phyloP scores from a whole-genome alignment of 2,888 invertebrate genomes.

The Leptopilina drosophilae region DNA sequence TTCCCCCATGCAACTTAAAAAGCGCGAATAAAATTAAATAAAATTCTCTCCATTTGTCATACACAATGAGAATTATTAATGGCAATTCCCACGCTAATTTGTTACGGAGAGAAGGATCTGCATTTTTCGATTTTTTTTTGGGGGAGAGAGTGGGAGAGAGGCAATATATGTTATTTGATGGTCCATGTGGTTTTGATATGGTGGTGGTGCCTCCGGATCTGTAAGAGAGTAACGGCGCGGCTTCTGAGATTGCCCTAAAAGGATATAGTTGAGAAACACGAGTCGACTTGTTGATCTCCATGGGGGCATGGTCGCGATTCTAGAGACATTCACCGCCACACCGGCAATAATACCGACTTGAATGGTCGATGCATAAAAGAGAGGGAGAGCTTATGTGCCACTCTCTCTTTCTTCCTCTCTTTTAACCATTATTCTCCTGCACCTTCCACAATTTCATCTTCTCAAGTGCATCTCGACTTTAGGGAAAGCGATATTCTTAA shows the following conservation, averaged over 20 bases:
- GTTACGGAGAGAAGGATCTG: too few species aligned
- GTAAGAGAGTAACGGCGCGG: constrained; percentile 10
- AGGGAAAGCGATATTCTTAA: constrained; percentile 43
- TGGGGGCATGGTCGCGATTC: constrained; percentile 51
- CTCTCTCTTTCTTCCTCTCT: constrained; percentile 38
- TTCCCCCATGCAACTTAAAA: too few species aligned
- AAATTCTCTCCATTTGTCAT: too few species aligned
- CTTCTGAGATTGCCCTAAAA: constrained; percentile 57
- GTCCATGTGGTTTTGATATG: too few species aligned
- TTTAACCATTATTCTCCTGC: constrained; percentile 1
- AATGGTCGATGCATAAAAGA: constrained; percentile 53
- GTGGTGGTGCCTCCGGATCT: background rate
- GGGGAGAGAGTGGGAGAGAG: too few species aligned
- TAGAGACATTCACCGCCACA: constrained; percentile 38
- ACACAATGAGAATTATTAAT: too few species aligned
- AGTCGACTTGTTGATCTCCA: constrained; percentile 54
- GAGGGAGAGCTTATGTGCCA: constrained; percentile 34
- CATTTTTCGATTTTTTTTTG: too few species aligned
- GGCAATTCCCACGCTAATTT: too few species aligned
- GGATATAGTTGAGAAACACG: constrained; percentile 57
- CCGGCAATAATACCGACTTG: constrained; percentile 47
- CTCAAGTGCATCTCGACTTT: constrained; percentile 32
- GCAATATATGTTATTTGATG: too few species aligned
- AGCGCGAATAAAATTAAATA: too few species aligned
- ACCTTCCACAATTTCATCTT: constrained; percentile 39